Conservation (phyloP, 2,113 vertebrate genomes). For the Burhinus oedicnemus region DNA sequence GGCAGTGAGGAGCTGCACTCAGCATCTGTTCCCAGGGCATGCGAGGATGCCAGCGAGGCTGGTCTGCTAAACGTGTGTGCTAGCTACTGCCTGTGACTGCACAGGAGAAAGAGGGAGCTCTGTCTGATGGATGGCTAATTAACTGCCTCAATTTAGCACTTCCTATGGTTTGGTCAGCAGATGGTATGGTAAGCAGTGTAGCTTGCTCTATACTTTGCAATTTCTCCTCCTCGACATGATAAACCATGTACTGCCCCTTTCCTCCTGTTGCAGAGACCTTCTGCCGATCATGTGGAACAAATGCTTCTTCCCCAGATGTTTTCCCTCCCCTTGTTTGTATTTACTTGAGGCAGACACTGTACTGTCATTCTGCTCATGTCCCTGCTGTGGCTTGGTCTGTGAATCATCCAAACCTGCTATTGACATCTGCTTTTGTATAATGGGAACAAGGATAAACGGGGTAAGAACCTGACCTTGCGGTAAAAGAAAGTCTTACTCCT, state of each 20-base stretch:
- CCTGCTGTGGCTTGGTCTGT: not conserved
- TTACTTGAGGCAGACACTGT: not conserved
- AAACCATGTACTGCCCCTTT: not conserved
- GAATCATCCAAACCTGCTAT: not conserved
- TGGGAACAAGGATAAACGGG: not conserved
- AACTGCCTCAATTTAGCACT: not conserved
- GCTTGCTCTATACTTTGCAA: not conserved
- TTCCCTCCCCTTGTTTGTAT: not conserved
- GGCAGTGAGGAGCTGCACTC: not conserved
- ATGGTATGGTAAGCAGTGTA: not conserved
- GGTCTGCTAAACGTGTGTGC: not conserved
- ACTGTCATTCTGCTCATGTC: not conserved
- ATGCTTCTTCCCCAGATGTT: not conserved
- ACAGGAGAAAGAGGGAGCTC: not conserved
- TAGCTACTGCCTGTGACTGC: not conserved
- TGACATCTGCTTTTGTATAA: not conserved
- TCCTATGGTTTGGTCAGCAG: not conserved
- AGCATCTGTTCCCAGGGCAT: rapidly evolving
- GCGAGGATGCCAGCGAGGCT: not conserved
- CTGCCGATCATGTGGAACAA: not conserved
- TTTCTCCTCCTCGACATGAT: not conserved
- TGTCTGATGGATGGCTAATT: too few relatives aligned
- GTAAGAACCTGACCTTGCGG: not conserved
- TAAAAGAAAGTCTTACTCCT: not conserved
- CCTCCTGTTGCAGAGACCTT: not conserved